phyloP scores from a whole-genome alignment of 2,113 vertebrate species.

The Todiramphus chloris region DNA sequence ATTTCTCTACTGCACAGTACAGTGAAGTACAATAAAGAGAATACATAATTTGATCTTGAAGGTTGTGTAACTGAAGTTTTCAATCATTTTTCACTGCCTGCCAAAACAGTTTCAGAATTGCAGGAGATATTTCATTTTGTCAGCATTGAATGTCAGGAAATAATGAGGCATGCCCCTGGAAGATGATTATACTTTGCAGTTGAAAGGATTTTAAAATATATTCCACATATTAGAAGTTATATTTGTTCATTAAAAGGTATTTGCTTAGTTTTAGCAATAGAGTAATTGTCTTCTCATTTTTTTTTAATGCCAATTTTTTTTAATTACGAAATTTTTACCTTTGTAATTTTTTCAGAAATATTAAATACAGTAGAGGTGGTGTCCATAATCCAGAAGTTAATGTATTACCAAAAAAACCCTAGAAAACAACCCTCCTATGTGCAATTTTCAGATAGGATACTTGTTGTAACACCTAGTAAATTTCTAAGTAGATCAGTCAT shows the following conservation, averaged over 20 bases:
- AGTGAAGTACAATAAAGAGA: not conserved
- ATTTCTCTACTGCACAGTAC: not conserved
- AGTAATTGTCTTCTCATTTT: not conserved
- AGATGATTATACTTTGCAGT: not conserved
- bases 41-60: not conserved
- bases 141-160: not conserved
- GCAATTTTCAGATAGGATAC: not conserved
- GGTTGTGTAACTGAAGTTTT: not conserved
- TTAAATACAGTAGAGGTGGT: not conserved
- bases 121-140: not conserved
- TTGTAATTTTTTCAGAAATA: not conserved
- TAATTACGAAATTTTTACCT: not conserved
- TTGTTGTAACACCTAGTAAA: not conserved
- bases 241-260: not conserved
- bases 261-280: not conserved
- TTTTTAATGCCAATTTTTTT: not conserved
- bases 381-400: not conserved
- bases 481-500: not conserved
- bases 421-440: not conserved
- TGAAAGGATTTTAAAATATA: not conserved
- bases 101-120: not conserved
- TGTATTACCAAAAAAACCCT: rapidly evolving
- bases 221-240: not conserved
- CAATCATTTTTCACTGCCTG: not conserved
- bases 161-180: not conserved